Conservation (phyloP, 2,113 vertebrate genomes). For the Syrrhaptes paradoxus region DNA sequence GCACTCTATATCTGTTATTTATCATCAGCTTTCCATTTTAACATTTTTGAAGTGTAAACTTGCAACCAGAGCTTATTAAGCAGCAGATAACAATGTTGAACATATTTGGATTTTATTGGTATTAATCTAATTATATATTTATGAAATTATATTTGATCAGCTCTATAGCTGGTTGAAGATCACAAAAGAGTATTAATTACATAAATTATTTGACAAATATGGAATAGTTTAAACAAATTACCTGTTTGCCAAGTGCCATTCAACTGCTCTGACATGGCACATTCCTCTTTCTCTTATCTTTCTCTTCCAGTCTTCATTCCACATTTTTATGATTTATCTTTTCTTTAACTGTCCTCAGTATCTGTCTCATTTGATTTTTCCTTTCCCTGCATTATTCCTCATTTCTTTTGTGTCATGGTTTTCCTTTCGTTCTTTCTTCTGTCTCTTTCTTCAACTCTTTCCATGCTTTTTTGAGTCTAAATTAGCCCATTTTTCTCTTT, state of each 20-base stretch:
- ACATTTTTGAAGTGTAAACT: not conserved
- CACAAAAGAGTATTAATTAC: not conserved
- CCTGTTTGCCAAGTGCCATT: not conserved
- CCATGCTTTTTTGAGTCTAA: not conserved
- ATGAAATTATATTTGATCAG: not conserved
- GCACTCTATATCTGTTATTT: not conserved
- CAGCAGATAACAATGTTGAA: not conserved
- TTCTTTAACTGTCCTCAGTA: not conserved
- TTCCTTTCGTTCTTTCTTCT: constrained; percentile 1
- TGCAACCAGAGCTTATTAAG: not conserved
- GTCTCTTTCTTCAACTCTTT: not conserved
- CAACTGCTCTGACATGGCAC: not conserved
- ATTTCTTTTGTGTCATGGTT: not conserved
- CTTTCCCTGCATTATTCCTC: not conserved
- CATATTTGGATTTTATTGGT: not conserved
- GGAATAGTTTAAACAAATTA: not conserved
- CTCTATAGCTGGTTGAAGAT: not conserved
- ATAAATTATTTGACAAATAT: not conserved
- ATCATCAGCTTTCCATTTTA: not conserved
- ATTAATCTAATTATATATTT: not conserved
- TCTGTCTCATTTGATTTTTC: not conserved
- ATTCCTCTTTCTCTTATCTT: not conserved
- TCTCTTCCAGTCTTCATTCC: not conserved
- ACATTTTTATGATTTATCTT: constrained; percentile 6
- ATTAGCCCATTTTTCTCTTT: not conserved